Base-by-base conservation (phyloP, 2,113 vertebrate species). In the Ramphastos sulfuratus region DNA sequence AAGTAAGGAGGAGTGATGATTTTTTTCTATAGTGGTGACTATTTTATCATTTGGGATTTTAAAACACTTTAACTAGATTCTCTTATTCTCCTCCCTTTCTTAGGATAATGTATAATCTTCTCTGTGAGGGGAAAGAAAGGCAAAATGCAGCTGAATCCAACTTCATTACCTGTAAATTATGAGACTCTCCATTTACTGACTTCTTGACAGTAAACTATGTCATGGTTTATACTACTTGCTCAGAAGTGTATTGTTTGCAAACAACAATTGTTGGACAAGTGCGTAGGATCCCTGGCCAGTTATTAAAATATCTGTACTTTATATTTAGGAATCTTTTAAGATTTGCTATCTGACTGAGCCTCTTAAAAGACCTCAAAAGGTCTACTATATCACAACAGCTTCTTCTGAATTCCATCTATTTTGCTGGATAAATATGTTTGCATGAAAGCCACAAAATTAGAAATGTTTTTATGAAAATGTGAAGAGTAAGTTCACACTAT, bases 381-480 rank as follows among this genome's bases (percentile, higher is more conserved):
- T 23, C 20, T 74, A 12, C 35, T 86, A 9, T 78, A 61, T 83
- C 66, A 69, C 73, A 84, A 39, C 58, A 88, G 24, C 61, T 69
- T 61, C 75, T 91, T 91, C 87, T 90, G 54, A 61, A 81, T 90
- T 94, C 88, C 61, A 31, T 91, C 69, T 85, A 46, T 15, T 65
- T 85, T 95, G 56, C 44, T 85, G 48, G 39, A 65, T 90, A 91
- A 91, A 58, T 87, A 86, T 8, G 23, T 92, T 91, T 95, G 89
- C 82, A 81, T 91, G 61, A 83, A 94, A 91, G 82, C 91, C 85
- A 91, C 76, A 77, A 37, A 90, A 88, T 81, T 91, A 90, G 44
- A 94, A 94, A 86, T 73, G 58, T 50, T 69, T 90, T 82, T 76
- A 52, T 82, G 77, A 90, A 83, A 91, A 90, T 20, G 8, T 31